A percentile compares a stretch with the other conserved stretches of the same genome.
phyloP scores from a whole-genome alignment of 1,140 invertebrate genomes.

The Heliconius hewitsoni region DNA sequence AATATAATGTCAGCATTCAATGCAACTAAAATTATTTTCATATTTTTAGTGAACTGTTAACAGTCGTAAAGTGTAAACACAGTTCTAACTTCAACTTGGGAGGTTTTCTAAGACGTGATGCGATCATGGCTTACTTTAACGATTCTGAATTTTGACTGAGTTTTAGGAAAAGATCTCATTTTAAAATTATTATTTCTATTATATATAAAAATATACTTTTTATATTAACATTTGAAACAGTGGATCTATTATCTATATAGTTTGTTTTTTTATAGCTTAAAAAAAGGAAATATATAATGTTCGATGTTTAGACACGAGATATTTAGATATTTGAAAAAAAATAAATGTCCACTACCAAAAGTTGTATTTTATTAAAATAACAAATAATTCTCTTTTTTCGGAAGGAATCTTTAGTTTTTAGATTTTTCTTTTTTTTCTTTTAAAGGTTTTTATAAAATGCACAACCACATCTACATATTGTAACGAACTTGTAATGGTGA shows the following conservation, averaged over 20 bases:
- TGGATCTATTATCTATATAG: too few species aligned
- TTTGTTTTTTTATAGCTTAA: too few species aligned
- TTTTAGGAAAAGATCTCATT: constrained; percentile 5
- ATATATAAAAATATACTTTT: too few species aligned
- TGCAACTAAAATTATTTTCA: neutral
- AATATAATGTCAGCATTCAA: too few species aligned
- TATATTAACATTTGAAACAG: too few species aligned
- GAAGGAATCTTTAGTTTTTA: neutral
- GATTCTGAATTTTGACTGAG: neutral
- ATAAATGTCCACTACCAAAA: too few species aligned
- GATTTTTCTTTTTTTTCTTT: neutral
- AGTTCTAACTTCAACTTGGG: constrained; percentile 4
- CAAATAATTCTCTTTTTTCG: too few species aligned
- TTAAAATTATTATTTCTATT: neutral
- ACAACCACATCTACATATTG: constrained; percentile 18
- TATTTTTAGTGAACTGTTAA: neutral
- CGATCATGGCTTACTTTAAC: constrained; percentile 8
- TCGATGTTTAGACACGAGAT: too few species aligned
- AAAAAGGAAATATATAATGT: too few species aligned
- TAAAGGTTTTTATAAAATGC: neutral
- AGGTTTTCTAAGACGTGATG: constrained; percentile 26
- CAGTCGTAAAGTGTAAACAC: constrained; percentile 12
- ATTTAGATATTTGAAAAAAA: too few species aligned
- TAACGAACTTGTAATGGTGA: constrained; percentile 39
- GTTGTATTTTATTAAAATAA: too few species aligned